Evolutionary conservation across 2,888 invertebrate species (phyloP).

Genomic region (Abrostola triplasia): DNA sequence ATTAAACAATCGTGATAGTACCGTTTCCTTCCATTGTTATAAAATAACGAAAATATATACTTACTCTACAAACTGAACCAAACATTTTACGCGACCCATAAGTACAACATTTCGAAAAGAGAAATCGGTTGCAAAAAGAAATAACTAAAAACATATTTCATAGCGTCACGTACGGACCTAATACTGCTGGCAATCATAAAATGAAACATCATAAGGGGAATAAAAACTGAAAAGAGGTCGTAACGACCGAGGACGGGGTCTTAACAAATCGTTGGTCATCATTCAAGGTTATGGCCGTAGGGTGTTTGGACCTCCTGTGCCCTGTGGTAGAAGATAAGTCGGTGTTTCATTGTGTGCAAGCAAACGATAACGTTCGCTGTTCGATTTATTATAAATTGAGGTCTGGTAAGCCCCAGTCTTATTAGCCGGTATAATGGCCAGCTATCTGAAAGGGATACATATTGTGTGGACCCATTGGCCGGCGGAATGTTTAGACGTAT

Average conservation of each 20-base stretch:
- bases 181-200: slow-evolving; percentile 84
- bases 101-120: slow-evolving; percentile 25
- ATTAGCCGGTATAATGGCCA: slow-evolving; percentile 70
- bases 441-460: slow-evolving; percentile 69
- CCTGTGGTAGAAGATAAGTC: slow-evolving; percentile 78
- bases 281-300: slow-evolving; percentile 81
- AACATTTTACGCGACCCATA: slow-evolving; percentile 21
- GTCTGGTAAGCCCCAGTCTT: slow-evolving; percentile 69
- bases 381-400: slow-evolving; percentile 83
- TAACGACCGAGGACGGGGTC: slow-evolving; percentile 80
- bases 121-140: slow-evolving; percentile 30
- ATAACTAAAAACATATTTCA: slow-evolving; percentile 65
- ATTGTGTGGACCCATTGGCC: slow-evolving; percentile 55
- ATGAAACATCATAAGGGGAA: slow-evolving; percentile 85
- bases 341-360: slow-evolving; percentile 79
- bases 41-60: not conserved
- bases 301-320: slow-evolving; percentile 71
- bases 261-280: slow-evolving; percentile 86
- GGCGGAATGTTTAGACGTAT: slow-evolving; percentile 24
- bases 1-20: no score
- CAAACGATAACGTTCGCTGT: slow-evolving; percentile 73
- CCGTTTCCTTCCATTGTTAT: no score
- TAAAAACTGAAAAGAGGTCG: slow-evolving; percentile 85
- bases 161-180: slow-evolving; percentile 74
- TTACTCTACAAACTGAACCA: not conserved